phyloP scores from a whole-genome alignment of 2,113 vertebrate species.

The Vulpes ferrilata region DNA sequence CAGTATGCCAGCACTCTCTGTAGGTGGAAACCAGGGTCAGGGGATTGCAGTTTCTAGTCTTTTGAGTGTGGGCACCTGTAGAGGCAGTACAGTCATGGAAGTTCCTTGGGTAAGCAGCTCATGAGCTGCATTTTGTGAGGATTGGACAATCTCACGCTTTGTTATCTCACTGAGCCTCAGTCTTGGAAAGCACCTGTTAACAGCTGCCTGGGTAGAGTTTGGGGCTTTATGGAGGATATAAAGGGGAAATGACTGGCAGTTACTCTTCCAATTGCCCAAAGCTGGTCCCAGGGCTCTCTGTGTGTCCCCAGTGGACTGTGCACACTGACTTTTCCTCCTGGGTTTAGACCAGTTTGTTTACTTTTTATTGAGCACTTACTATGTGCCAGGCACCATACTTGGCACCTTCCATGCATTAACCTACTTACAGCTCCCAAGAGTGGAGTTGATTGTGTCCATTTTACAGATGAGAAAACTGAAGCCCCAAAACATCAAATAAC shows the following conservation, averaged over 20 bases:
- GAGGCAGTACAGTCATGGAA: rapidly evolving
- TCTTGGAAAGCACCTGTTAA: background rate
- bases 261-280: rapidly evolving
- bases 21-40: rapidly evolving
- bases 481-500: background rate
- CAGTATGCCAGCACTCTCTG: rapidly evolving
- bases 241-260: background rate
- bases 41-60: background rate
- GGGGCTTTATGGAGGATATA: rapidly evolving
- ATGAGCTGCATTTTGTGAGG: background rate
- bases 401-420: background rate
- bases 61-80: rapidly evolving
- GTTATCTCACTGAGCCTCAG: background rate
- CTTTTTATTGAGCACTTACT: background rate
- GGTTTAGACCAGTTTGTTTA: background rate
- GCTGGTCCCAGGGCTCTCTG: background rate
- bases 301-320: background rate
- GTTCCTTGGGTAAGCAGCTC: background rate
- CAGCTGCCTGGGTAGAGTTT: background rate
- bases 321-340: background rate
- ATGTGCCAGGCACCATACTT: rapidly evolving
- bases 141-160: rapidly evolving
- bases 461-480: slow-evolving; percentile 6
- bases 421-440: background rate
- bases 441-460: background rate